These are phyloP conservation scores for Eremophila alpestris DNA, from an alignment of 2,797 vertebrate genomes.

Conservation along the genomic window DNA sequence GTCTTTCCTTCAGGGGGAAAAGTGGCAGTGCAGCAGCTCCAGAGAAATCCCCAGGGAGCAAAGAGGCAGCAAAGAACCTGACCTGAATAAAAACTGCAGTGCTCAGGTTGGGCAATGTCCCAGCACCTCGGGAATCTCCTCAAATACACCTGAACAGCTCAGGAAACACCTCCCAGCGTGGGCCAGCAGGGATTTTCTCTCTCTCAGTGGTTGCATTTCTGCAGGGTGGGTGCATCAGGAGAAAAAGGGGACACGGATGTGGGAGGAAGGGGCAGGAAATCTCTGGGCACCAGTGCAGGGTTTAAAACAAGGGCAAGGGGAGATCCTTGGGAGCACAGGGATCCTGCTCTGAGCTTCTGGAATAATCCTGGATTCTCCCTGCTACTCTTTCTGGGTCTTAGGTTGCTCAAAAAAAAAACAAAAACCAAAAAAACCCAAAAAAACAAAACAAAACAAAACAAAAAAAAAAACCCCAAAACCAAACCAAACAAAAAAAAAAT, in stretches of 20 bases:
- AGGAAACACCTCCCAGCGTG: neutral
- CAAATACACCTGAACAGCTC: neutral
- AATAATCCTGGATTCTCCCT: neutral
- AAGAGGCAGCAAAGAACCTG: neutral
- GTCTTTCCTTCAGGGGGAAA: rapidly evolving
- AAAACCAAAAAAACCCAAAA: too few relatives aligned
- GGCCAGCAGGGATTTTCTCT: neutral
- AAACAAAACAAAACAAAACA: too few relatives aligned
- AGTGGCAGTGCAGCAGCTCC: rapidly evolving
- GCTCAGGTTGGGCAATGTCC: neutral
- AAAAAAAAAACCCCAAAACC: too few relatives aligned
- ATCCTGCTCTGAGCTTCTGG: neutral
- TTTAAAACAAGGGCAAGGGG: neutral
- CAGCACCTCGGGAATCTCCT: neutral
- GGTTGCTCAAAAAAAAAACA: neutral
- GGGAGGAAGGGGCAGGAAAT: neutral
- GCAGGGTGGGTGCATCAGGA: rapidly evolving
- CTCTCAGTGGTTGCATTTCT: neutral
- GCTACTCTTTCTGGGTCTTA: neutral
- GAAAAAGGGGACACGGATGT: neutral
- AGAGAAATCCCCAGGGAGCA: neutral
- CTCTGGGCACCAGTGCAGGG: neutral
- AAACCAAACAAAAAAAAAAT: too few relatives aligned
- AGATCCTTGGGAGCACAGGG: neutral
- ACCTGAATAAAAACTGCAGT: neutral